Evolutionary conservation across 2,888 invertebrate genomes (phyloP).

Genomic region (Lysandra coridon): DNA sequence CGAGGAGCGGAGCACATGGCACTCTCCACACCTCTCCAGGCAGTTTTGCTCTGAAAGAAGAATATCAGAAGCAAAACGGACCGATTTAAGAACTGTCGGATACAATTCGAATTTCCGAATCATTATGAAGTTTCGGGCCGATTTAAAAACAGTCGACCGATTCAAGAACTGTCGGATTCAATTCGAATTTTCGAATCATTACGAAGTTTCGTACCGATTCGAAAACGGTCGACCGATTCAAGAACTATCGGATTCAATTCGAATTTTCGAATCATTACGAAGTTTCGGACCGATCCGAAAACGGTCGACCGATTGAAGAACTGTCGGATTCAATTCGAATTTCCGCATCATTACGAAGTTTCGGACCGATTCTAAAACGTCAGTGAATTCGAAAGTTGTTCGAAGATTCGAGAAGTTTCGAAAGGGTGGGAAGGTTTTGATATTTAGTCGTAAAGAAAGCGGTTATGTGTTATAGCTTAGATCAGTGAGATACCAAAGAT

Average conservation of each 20-base stretch:
- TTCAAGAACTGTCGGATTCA: conserved; percentile 17
- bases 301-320: not conserved
- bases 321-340: conserved; percentile 12
- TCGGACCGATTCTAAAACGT: not conserved
- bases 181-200: not conserved
- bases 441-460: conserved; percentile 40
- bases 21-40: conserved; percentile 93
- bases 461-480: conserved; percentile 54
- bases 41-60: conserved; percentile 84
- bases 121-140: not conserved
- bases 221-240: not conserved
- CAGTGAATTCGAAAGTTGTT: not conserved
- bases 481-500: conserved; percentile 75
- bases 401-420: not conserved
- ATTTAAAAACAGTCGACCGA: not conserved
- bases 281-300: not conserved
- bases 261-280: not conserved
- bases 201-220: not conserved
- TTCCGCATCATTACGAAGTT: not conserved
- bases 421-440: conserved; percentile 38
- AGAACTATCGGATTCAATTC: conserved; percentile 11
- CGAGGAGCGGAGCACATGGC: conserved; percentile 98
- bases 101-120: conserved; percentile 1
- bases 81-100: not conserved
- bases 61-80: not conserved